A percentile compares a stretch with the other conserved stretches of the same genome.
Evolutionary conservation across 2,888 invertebrate species (phyloP).

Genomic region (Pharmacophagus antenor): DNA sequence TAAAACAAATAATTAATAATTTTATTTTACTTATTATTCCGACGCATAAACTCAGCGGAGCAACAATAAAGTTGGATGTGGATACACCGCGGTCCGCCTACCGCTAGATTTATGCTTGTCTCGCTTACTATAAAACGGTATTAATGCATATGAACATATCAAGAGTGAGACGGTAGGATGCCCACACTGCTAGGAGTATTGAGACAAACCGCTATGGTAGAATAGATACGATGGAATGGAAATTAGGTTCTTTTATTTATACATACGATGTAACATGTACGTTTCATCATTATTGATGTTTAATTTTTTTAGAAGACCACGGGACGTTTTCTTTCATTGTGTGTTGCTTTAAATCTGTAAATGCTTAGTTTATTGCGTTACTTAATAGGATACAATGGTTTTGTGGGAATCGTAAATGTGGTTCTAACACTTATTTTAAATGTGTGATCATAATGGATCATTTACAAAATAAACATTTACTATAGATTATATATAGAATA

Average conservation of each 20-base stretch:
- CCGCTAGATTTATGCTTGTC: constrained; percentile 70
- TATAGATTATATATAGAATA: not conserved
- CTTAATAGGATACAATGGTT: constrained; percentile 16
- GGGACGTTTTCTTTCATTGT: constrained; percentile 10
- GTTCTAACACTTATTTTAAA: constrained; percentile 14
- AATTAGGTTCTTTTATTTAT: constrained; percentile 24
- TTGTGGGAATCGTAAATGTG: constrained; percentile 16
- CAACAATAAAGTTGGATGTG: constrained; percentile 66
- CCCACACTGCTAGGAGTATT: constrained; percentile 7
- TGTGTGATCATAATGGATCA: constrained; percentile 14
- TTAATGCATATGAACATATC: constrained; percentile 75
- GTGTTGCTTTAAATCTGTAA: constrained; percentile 19
- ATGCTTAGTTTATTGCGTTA: constrained; percentile 22
- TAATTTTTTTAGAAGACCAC: constrained; percentile 25
- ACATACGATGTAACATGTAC: constrained; percentile 19
- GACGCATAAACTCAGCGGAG: constrained; percentile 55
- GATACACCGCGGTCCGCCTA: constrained; percentile 56
- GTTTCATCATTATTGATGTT: constrained; percentile 27
- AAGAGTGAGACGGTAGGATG: constrained; percentile 48
- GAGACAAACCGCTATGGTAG: constrained; percentile 16
- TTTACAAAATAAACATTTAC: constrained; percentile 29
- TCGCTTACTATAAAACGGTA: constrained; percentile 64
- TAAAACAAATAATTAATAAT: constrained; percentile 7
- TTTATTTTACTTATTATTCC: constrained; percentile 38
- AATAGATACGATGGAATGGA: constrained; percentile 21